Conservation (phyloP, 1,140 invertebrate species). For the Ceratina australensis region DNA sequence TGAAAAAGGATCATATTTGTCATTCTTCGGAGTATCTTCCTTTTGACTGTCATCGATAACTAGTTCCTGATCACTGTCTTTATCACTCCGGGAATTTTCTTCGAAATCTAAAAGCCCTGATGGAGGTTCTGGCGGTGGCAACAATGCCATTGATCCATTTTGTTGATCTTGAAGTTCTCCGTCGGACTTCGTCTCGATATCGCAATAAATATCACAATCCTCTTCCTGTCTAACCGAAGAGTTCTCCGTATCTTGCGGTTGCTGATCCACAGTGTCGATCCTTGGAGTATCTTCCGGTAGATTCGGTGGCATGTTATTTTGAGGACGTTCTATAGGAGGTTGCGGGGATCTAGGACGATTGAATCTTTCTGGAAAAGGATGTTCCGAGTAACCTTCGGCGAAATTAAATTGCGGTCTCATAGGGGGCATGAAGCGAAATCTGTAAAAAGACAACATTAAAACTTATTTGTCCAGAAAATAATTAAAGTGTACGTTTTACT, state of each 20-base stretch:
- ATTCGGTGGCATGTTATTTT: conserved; percentile 41
- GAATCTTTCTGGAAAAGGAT: conserved; percentile 44
- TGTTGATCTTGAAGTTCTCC: conserved; percentile 57
- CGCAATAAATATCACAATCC: conserved; percentile 76
- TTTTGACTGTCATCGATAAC: conserved; percentile 84
- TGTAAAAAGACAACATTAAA: conserved; percentile 6
- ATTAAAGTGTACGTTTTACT: background rate
- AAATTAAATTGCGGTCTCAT: conserved; percentile 40
- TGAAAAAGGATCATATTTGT: conserved; percentile 84
- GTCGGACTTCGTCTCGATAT: conserved; percentile 70
- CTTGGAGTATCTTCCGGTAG: conserved; percentile 42
- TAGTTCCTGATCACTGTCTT: conserved; percentile 83
- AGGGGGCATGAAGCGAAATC: conserved; percentile 38
- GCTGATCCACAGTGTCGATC: conserved; percentile 26
- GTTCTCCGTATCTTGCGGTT: conserved; percentile 21
- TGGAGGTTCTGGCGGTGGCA: conserved; percentile 81
- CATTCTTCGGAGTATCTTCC: conserved; percentile 71
- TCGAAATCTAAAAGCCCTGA: conserved; percentile 75
- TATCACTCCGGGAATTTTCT: conserved; percentile 78
- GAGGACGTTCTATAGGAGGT: conserved; percentile 9
- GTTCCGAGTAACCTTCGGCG: conserved; percentile 41
- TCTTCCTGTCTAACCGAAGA: conserved; percentile 63
- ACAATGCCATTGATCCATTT: conserved; percentile 58
- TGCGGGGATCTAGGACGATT: conserved; percentile 52
- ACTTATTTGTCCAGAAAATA: background rate